Percentiles rank a stretch among this genome's conserved stretches.
Conservation (phyloP, 64 coral and sea anemone genomes). For the Montipora efflorescens region DNA sequence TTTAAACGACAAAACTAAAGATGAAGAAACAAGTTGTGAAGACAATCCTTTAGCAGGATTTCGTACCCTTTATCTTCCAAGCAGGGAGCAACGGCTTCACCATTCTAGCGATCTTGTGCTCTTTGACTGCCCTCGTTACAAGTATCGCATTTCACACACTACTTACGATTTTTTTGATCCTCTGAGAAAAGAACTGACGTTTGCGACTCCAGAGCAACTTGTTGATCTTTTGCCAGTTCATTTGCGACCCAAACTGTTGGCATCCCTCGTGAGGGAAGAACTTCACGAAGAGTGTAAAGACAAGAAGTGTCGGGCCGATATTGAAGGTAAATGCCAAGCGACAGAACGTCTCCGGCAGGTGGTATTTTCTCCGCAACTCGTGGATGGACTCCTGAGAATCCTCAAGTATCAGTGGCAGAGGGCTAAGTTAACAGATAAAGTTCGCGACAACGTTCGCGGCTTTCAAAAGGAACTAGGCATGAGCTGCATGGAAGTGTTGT, state of each 20-base stretch:
- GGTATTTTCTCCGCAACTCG: conserved; percentile 64
- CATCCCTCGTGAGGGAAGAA: conserved; percentile 69
- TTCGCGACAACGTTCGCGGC: conserved; percentile 37
- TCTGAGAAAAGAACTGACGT: background rate
- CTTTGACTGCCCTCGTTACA: conserved; percentile 47
- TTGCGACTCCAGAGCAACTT: conserved; percentile 29
- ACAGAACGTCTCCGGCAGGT: conserved; percentile 49
- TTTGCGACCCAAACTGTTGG: conserved; percentile 50
- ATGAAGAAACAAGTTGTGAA: background rate
- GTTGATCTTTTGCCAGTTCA: conserved; percentile 67
- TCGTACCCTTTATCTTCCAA: conserved; percentile 70
- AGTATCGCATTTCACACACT: background rate
- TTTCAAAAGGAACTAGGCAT: conserved; percentile 61
- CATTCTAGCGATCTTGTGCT: conserved; percentile 63
- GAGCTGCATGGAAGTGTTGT: conserved; percentile 70
- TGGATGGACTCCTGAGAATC: conserved; percentile 73
- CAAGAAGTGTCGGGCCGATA: conserved; percentile 50
- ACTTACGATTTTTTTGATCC: conserved; percentile 7
- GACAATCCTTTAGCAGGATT: conserved; percentile 12
- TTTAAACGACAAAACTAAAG: background rate
- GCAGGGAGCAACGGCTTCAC: conserved; percentile 33
- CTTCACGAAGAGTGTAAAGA: conserved; percentile 56
- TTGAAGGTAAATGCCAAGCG: conserved; percentile 45
- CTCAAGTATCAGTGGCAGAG: conserved; percentile 61
- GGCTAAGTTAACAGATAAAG: conserved; percentile 42